A percentile compares a stretch with the other conserved stretches of the same genome.
phyloP scores from a whole-genome alignment of 2,797 vertebrate species.

The Lacerta viridis region DNA sequence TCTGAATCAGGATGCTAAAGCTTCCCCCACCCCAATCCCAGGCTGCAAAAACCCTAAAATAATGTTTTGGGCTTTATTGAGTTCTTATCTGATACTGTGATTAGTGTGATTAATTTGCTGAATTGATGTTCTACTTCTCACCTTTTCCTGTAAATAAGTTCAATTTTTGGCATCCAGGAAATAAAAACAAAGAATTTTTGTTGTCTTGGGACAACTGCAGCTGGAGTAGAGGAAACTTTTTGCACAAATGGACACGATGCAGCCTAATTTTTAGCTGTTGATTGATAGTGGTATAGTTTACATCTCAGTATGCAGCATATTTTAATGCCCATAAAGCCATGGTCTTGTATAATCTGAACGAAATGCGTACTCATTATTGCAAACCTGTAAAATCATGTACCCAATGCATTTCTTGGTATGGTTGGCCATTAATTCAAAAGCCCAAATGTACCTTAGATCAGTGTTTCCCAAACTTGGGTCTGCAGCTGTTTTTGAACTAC shows the following conservation, averaged over 20 bases:
- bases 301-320: background rate
- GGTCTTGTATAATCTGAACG: background rate
- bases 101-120: too few relatives aligned
- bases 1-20: background rate
- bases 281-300: background rate
- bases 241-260: background rate
- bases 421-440: background rate
- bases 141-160: too few relatives aligned
- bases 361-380: background rate
- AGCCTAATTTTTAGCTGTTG: background rate
- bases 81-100: too few relatives aligned
- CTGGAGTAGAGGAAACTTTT: background rate
- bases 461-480: too few relatives aligned
- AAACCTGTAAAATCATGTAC: background rate
- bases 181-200: too few relatives aligned
- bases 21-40: background rate
- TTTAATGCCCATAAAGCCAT: background rate
- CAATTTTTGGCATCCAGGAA: too few relatives aligned
- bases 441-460: background rate
- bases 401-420: background rate
- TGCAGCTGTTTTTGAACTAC: too few relatives aligned
- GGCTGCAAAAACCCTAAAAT: background rate
- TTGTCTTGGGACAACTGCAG: background rate
- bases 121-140: too few relatives aligned
- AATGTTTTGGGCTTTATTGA: background rate